Evolutionary conservation across 2,113 vertebrate genomes (phyloP), one percentile per base, ranked within the genome.

Genomic region (Redunca redunca): DNA sequence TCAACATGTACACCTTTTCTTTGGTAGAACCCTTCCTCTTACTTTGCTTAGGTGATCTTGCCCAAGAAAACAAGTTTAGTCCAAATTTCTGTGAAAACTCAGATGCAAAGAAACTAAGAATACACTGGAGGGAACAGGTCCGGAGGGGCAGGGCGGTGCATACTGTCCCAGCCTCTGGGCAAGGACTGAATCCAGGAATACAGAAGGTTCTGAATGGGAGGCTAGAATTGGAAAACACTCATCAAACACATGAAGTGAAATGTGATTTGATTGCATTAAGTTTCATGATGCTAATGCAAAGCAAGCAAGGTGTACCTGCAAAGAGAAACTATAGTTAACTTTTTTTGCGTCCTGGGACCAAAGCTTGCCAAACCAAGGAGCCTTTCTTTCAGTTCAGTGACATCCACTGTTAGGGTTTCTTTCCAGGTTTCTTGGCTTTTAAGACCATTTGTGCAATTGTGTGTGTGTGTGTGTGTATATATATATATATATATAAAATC

Each of bases 61-160:
- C 95, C 58, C 19, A 43, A 97, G 94, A 98, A 98, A 98, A 98
- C 90, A 97, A 95, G 82, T 97, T 97, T 77, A 77, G 96, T 97
- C 86, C 96, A 96, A 81, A 81, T 19, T 91, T 95, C 55, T 55
- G 53, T 92, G 92, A 92, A 98, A 97, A 94, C 64, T 48, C 0
- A 7, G 84, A 95, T 96, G 93, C 93, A 98, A 98, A 98, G 97
- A 97, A 97, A 98, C 95, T 97, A 81, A 84, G 90, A 98, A 95
- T 93, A 96, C 98, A 97, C 97, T 88, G 95, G 97, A 62, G 91
- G 91, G 95, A 62, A 64, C 62, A 9, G n/a, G 5, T 67, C 1
- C 0, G 7, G 3, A 80, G 94, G 17, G 88, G 90, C 88, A 93
- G 88, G 19, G 96, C 93, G 43, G n/a, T 80, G 40, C 5, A 93